Percentiles rank a stretch among this genome's conserved stretches.
phyloP scores from a whole-genome alignment of 2,113 vertebrate genomes.

The Mandrillus leucophaeus region DNA sequence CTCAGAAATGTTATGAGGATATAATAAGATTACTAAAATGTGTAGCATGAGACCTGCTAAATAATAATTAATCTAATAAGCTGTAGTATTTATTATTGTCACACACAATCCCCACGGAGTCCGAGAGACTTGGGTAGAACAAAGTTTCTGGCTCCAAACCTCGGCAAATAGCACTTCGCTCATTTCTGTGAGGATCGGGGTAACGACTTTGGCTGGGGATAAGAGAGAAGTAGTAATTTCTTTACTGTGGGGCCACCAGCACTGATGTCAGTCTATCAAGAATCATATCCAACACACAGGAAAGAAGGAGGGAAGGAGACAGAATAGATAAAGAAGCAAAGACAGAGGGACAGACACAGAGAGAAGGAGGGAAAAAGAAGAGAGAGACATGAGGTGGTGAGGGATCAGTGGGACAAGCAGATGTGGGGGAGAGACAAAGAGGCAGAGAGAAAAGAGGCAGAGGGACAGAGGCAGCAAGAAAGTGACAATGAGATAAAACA shows the following conservation, averaged over 20 bases:
- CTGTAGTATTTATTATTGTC: not conserved
- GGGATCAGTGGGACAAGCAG: not conserved
- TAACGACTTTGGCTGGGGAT: not conserved
- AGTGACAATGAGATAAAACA: not conserved
- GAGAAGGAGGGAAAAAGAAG: not conserved
- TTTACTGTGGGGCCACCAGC: not conserved
- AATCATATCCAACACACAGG: not conserved
- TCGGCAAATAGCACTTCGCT: not conserved
- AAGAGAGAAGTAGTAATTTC: not conserved
- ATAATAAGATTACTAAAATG: not conserved
- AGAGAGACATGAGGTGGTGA: not conserved
- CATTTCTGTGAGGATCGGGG: fast-evolving
- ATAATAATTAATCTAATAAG: not conserved
- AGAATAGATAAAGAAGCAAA: not conserved
- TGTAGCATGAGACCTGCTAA: not conserved
- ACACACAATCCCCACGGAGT: not conserved
- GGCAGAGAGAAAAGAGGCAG: not conserved
- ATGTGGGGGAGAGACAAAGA: not conserved
- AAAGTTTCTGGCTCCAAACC: not conserved
- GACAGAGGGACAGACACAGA: not conserved
- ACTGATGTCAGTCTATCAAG: not conserved
- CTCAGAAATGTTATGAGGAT: not conserved
- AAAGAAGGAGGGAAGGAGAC: not conserved
- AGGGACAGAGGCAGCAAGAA: not conserved
- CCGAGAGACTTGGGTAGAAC: not conserved